Base-by-base conservation (phyloP, 2,797 vertebrate genomes). In the Hyperoplus lanceolatus region DNA sequence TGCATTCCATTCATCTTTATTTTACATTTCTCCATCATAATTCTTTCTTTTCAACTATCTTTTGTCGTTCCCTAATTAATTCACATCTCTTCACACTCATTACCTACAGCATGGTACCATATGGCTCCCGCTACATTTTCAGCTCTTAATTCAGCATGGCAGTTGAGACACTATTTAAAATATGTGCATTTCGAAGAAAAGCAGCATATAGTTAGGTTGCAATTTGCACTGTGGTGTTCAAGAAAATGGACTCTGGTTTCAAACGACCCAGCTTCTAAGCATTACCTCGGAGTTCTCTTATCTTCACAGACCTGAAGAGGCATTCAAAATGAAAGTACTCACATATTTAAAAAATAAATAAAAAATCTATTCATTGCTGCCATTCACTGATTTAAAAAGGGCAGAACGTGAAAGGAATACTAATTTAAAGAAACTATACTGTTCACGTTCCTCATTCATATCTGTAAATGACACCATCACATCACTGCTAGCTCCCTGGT, bases 271-370 rank as follows among this genome's bases (percentile, higher is more conserved):
- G 69, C 67, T 77, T 51, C n/a, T 6, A 29, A 66, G 56, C 14
- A 15, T 61, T 50, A 63, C 10, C 50, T 51, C 57, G 11, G 10
- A 59, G 49, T 54, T 74, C 73, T 59, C 43, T 62, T n/a, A 72
- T 68, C 42, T 60, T 81, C 56, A 43, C 15, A 79, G 63, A 60
- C 21, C 11, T 38, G 3, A 62, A 67, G 50, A 57, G 54, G 46
- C 56, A 62, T 59, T 65, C 2, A 21, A 39, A 80, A 92, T 92
- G 91, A 88, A 89, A 86, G 90, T 90, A 87, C 93, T 90, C 85
- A 88, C 21, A 43, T 64, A 14, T 59, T 61, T 29, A 10, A 56
- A 69, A 6, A 29, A 29, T 29, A 29, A 29, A 29, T 29, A 29
- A 29, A 66, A 49, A 10, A 57, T 69, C 63, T 60, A 46, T 29